Conservation (phyloP, 1,140 invertebrate species). For the Leptinotarsa texana region DNA sequence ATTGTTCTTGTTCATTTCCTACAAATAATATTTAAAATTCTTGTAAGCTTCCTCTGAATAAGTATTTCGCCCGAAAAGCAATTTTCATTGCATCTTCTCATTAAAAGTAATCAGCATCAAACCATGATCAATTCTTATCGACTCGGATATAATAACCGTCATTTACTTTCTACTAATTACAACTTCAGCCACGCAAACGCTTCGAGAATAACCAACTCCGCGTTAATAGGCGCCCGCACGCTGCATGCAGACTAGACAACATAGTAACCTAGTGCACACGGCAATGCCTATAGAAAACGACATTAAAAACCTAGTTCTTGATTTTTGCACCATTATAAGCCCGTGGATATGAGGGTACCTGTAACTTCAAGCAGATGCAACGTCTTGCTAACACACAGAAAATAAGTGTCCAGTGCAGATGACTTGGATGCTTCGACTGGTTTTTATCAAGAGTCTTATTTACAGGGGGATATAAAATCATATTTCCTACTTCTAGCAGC, state of each 20-base stretch:
- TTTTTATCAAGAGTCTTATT: conserved; percentile 15
- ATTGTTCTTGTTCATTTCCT: too few relatives aligned
- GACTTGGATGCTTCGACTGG: conserved; percentile 16
- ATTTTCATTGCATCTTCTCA: background rate
- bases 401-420: conserved; percentile 21
- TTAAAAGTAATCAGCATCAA: conserved; percentile 8
- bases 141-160: background rate
- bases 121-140: background rate
- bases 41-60: too few relatives aligned
- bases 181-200: background rate
- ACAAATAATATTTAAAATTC: too few relatives aligned
- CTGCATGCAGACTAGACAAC: conserved; percentile 22
- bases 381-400: conserved; percentile 16
- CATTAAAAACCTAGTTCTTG: conserved; percentile 29
- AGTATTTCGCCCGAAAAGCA: background rate
- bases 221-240: conserved; percentile 5
- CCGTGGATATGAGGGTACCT: conserved; percentile 29
- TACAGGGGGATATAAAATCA: conserved; percentile 7
- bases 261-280: conserved; percentile 29
- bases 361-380: conserved; percentile 28
- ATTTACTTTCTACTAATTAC: conserved; percentile 1
- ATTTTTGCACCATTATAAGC: conserved; percentile 15
- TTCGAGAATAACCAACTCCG: background rate
- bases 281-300: conserved; percentile 9
- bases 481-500: background rate